Evolutionary conservation across 1,140 invertebrate genomes (phyloP).

Genomic region (Bombus haemorrhoidalis): DNA sequence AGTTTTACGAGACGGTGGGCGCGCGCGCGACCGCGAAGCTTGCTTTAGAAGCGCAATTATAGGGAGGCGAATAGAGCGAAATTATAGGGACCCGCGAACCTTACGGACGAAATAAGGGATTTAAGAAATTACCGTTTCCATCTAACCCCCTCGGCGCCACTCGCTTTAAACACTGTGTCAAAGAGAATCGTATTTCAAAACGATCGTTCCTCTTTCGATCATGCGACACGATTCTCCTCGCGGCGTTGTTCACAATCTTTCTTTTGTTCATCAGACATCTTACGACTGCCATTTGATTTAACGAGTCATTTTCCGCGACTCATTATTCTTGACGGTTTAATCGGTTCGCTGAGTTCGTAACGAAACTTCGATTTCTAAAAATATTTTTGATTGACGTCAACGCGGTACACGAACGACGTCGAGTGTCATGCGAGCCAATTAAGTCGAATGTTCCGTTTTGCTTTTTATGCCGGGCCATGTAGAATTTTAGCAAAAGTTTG

Average conservation of each 20-base stretch:
- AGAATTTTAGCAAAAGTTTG: neutral
- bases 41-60: conserved; percentile 9
- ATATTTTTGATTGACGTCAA: neutral
- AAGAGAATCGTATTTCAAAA: conserved; percentile 2
- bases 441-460: neutral
- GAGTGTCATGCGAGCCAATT: neutral
- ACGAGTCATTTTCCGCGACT: conserved; percentile 5
- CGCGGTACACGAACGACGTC: too few relatives aligned
- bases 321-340: neutral
- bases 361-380: neutral
- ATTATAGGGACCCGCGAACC: conserved; percentile 31
- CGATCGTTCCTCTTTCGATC: neutral
- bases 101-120: conserved; percentile 18
- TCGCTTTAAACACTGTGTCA: conserved; percentile 8
- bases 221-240: too few relatives aligned
- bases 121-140: conserved; percentile 44
- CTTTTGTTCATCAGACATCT: neutral
- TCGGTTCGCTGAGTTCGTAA: neutral
- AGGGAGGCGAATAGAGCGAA: conserved; percentile 40
- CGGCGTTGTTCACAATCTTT: neutral
- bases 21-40: neutral
- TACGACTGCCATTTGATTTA: neutral
- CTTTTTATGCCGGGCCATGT: neutral
- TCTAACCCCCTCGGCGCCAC: conserved; percentile 19
- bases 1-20: neutral